Evolutionary conservation across 2,888 invertebrate genomes (phyloP).

Genomic region (Orthosia incerta): DNA sequence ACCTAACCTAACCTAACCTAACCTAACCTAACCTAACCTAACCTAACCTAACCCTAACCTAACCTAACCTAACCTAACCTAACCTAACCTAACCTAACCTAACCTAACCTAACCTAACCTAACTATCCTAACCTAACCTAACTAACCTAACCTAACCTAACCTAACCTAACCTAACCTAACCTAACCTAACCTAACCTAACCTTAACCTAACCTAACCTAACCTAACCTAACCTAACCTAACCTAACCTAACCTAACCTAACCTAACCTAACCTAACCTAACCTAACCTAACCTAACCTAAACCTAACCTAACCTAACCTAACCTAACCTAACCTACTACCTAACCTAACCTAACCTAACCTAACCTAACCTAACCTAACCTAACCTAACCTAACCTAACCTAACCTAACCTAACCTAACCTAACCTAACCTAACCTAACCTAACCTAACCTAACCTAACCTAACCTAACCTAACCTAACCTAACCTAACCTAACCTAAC

Average conservation of each 20-base stretch:
- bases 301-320: conserved; percentile 27
- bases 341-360: conserved; percentile 16
- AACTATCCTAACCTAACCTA: conserved; percentile 50
- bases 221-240: conserved; percentile 39
- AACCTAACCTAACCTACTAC: conserved; percentile 13
- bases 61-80: conserved; percentile 43
- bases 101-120: conserved; percentile 26
- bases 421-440: conserved; percentile 13
- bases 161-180: conserved; percentile 52
- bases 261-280: conserved; percentile 29
- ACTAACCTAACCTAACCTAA: conserved; percentile 54
- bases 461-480: conserved; percentile 10
- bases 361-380: conserved; percentile 22
- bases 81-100: conserved; percentile 19
- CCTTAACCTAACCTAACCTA: conserved; percentile 47
- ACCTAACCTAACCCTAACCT: conserved; percentile 35
- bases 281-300: conserved; percentile 36
- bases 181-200: conserved; percentile 51
- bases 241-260: conserved; percentile 34
- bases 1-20: conserved; percentile 46
- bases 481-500: conserved; percentile 9
- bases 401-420: conserved; percentile 12
- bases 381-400: conserved; percentile 19
- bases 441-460: conserved; percentile 11
- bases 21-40: conserved; percentile 44